Evolutionary conservation across 2,113 vertebrate genomes (phyloP).

Genomic region (Fulica atra): DNA sequence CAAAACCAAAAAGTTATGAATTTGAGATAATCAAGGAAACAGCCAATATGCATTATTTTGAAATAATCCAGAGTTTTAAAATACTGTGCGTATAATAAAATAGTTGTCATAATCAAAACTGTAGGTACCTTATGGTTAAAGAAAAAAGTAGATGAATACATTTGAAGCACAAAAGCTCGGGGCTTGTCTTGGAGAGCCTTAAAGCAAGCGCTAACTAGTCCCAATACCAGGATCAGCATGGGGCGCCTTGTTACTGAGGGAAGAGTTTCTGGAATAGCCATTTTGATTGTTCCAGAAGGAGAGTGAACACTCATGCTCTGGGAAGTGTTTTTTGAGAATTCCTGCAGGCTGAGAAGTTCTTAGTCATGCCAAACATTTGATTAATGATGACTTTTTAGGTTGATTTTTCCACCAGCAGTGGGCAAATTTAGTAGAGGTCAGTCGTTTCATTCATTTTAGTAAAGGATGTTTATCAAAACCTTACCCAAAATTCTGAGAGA

Average conservation of each 20-base stretch:
- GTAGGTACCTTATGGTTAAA: background rate
- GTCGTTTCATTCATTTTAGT: background rate
- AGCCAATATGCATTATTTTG: background rate
- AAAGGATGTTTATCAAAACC: constrained; percentile 5
- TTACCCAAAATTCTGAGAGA: background rate
- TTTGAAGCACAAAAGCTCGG: background rate
- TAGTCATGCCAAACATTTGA: background rate
- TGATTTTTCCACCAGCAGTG: constrained; percentile 27
- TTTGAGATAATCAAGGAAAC: background rate
- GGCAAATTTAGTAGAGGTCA: background rate
- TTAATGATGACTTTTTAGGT: background rate
- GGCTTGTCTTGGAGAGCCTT: background rate
- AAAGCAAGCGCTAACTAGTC: background rate
- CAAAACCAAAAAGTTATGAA: background rate
- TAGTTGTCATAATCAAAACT: background rate
- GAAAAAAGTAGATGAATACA: background rate
- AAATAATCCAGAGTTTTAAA: background rate
- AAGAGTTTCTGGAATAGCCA: background rate
- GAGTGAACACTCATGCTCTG: background rate
- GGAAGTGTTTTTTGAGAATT: constrained; percentile 40
- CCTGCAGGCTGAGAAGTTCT: background rate
- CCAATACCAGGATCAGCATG: background rate
- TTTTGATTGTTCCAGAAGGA: background rate
- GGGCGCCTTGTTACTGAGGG: background rate
- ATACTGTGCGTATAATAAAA: background rate